Percentiles rank a stretch among this genome's conserved stretches.
Conservation (phyloP, 2,797 vertebrate species). For the Sebastiscus tertius region DNA sequence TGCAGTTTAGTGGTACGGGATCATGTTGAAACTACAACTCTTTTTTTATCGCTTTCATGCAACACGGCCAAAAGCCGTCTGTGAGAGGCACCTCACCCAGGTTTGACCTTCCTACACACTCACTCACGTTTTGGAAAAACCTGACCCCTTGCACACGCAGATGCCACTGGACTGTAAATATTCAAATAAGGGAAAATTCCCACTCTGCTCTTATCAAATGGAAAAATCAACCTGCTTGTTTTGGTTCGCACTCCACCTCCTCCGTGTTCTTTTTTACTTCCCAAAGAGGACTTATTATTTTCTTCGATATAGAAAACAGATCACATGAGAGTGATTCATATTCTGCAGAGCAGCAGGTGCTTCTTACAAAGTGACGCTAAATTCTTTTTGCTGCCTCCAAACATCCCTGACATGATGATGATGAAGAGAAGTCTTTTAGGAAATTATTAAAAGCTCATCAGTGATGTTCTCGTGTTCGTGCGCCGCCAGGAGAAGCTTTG, state of each 20-base stretch:
- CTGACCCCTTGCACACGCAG: slow-evolving; percentile 53
- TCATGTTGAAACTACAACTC: not conserved
- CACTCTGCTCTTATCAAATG: slow-evolving; percentile 70
- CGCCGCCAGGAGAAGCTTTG: slow-evolving; percentile 20
- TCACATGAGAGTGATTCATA: slow-evolving; percentile 27
- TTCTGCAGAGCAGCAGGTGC: slow-evolving; percentile 30
- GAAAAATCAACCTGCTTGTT: slow-evolving; percentile 81
- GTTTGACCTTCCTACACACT: slow-evolving; percentile 64
- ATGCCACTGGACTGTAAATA: slow-evolving; percentile 75
- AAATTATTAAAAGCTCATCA: slow-evolving; percentile 43
- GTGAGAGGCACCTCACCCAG: slow-evolving; percentile 56
- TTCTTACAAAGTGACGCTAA: not conserved
- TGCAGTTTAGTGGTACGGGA: too few relatives aligned
- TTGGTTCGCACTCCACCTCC: slow-evolving; percentile 62
- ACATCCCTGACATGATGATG: not conserved
- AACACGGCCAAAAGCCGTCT: slow-evolving; percentile 2
- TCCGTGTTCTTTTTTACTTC: slow-evolving; percentile 12
- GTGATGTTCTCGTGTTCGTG: not conserved
- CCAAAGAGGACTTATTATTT: slow-evolving; percentile 22
- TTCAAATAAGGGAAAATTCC: slow-evolving; percentile 72
- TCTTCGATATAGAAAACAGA: slow-evolving; percentile 17
- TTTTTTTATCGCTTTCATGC: not conserved
- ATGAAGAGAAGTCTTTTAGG: slow-evolving; percentile 5
- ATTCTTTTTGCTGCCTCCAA: not conserved
- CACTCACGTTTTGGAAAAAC: slow-evolving; percentile 64